Conservation (phyloP, 2,888 invertebrate genomes). For the Cryptus viduatorius region DNA sequence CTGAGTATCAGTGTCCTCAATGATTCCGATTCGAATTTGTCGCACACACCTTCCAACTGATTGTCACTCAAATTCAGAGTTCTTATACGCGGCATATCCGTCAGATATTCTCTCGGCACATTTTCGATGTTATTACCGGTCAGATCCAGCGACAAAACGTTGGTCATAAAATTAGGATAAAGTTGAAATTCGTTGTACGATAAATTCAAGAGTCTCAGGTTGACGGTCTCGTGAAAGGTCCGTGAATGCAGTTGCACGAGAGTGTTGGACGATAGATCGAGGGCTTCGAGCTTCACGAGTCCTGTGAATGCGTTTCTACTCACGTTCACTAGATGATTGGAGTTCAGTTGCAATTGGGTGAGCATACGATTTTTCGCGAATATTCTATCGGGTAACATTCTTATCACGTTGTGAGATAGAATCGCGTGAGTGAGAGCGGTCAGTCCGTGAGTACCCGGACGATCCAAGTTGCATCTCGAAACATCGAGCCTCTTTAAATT, state of each 20-base stretch:
- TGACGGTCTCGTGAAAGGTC: slow-evolving; percentile 87
- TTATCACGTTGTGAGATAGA: slow-evolving; percentile 89
- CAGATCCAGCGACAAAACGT: slow-evolving; percentile 74
- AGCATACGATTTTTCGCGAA: slow-evolving; percentile 88
- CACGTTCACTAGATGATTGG: slow-evolving; percentile 88
- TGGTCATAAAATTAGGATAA: slow-evolving; percentile 74
- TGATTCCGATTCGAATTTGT: slow-evolving; percentile 87
- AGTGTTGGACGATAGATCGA: slow-evolving; percentile 91
- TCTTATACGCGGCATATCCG: slow-evolving; percentile 86
- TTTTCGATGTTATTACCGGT: slow-evolving; percentile 76
- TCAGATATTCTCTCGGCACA: slow-evolving; percentile 71
- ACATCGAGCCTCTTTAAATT: slow-evolving; percentile 80
- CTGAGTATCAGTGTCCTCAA: slow-evolving; percentile 87
- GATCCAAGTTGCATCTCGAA: slow-evolving; percentile 79
- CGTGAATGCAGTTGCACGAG: slow-evolving; percentile 87
- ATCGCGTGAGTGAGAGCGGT: slow-evolving; percentile 87
- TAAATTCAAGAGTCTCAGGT: slow-evolving; percentile 88
- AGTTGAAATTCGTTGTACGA: slow-evolving; percentile 83
- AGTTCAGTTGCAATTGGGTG: slow-evolving; percentile 88
- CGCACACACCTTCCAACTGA: slow-evolving; percentile 88
- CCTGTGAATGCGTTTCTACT: slow-evolving; percentile 88
- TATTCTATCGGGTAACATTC: slow-evolving; percentile 86
- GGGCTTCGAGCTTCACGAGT: slow-evolving; percentile 86
- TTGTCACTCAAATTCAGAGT: slow-evolving; percentile 89
- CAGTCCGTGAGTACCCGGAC: slow-evolving; percentile 87